Conservation (phyloP, 2,113 vertebrate species). For the Pelusios castaneus region DNA sequence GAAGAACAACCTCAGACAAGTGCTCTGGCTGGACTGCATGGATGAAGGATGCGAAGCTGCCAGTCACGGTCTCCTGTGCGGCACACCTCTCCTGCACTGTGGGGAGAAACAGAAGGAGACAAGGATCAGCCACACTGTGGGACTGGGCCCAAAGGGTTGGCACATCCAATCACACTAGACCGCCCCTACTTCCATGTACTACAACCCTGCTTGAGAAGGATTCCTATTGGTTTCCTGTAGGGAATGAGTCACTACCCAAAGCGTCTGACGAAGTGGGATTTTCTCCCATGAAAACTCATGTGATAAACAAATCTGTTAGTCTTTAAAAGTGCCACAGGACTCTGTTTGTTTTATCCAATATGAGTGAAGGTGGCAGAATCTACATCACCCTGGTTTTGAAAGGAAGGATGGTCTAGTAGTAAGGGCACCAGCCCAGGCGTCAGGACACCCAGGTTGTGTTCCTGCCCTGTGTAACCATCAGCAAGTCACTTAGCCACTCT, state of each 20-base stretch:
- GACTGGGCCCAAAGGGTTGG: background rate
- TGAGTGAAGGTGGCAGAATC: background rate
- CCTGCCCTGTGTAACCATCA: background rate
- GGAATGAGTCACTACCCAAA: no score
- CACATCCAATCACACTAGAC: background rate
- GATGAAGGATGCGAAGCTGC: slow-evolving; percentile 87
- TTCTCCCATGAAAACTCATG: no score
- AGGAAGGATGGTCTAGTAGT: background rate
- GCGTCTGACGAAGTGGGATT: no score
- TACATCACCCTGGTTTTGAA: background rate
- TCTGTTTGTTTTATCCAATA: no score
- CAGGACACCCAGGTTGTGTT: background rate
- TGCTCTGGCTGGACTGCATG: slow-evolving; percentile 75
- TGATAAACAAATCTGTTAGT: no score
- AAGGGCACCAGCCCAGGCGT: background rate
- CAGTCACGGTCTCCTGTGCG: slow-evolving; percentile 82
- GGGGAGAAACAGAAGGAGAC: background rate
- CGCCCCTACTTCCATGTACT: background rate
- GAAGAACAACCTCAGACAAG: slow-evolving; percentile 75
- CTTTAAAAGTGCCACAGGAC: no score
- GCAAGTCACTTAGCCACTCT: background rate
- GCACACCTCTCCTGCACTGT: slow-evolving; percentile 72
- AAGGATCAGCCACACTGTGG: background rate
- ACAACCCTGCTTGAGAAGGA: background rate
- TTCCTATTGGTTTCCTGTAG: background rate